A percentile compares a stretch with the other conserved stretches of the same genome.
These are phyloP conservation scores for Aelia acuminata DNA, from an alignment of 2,888 invertebrate species.

Conservation along the genomic window DNA sequence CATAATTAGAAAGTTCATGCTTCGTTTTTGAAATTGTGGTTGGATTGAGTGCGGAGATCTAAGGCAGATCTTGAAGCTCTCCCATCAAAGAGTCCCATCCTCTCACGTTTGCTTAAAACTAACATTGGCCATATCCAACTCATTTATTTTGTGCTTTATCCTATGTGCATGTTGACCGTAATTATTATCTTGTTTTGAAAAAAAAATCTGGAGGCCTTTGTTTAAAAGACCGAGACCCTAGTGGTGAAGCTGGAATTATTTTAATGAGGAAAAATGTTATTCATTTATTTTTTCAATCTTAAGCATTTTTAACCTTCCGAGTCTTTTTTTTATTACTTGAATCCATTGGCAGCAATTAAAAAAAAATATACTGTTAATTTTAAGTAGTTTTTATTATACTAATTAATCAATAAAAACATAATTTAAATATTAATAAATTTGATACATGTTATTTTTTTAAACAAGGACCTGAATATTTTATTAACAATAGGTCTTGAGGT, in stretches of 20 bases:
- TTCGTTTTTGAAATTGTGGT: background rate
- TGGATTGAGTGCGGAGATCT: background rate
- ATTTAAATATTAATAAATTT: no score
- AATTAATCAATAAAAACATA: no score
- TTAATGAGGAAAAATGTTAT: background rate
- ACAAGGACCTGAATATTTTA: no score
- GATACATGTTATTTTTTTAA: no score
- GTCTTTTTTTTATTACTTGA: no score
- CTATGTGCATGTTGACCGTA: background rate
- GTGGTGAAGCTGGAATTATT: background rate
- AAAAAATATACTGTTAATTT: no score
- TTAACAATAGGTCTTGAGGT: no score
- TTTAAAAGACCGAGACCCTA: background rate
- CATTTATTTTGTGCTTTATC: background rate
- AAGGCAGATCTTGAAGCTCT: background rate
- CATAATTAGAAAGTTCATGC: background rate
- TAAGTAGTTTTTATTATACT: no score
- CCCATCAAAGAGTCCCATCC: background rate
- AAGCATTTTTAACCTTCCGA: background rate
- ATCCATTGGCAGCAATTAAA: no score
- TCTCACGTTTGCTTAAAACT: slow-evolving; percentile 3
- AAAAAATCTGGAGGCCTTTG: background rate
- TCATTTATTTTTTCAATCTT: background rate
- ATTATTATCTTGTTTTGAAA: background rate
- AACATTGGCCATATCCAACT: background rate